These are phyloP conservation scores for Dicentrarchus labrax DNA, from an alignment of 2,113 vertebrate species.

Conservation along the genomic window DNA sequence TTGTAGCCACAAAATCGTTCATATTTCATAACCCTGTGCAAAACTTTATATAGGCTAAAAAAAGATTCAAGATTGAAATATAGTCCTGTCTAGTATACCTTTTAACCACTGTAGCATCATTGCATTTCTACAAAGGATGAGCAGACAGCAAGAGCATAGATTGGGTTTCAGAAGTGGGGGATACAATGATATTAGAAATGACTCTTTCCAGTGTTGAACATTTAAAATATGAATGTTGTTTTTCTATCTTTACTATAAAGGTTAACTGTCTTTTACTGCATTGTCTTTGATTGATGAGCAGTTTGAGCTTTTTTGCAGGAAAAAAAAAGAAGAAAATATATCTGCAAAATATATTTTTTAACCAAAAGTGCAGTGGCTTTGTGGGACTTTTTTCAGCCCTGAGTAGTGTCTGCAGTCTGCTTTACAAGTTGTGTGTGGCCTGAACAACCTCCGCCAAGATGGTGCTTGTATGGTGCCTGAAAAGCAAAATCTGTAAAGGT, in stretches of 20 bases:
- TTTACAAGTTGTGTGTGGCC: too few relatives aligned
- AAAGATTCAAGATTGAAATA: constrained; percentile 1
- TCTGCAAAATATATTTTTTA: background rate
- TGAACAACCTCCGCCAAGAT: too few relatives aligned
- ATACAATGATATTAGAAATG: background rate
- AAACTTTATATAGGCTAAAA: constrained; percentile 21
- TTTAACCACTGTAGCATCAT: constrained; percentile 2
- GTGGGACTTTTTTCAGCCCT: background rate
- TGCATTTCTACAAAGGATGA: background rate
- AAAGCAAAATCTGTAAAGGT: background rate
- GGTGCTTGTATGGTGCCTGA: too few relatives aligned
- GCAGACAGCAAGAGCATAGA: background rate
- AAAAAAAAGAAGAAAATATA: too few relatives aligned
- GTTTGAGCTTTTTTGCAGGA: background rate
- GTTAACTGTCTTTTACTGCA: background rate
- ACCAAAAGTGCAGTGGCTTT: background rate
- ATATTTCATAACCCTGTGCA: constrained; percentile 62
- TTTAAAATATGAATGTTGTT: background rate
- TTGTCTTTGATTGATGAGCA: background rate
- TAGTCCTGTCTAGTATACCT: background rate
- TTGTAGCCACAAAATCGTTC: constrained; percentile 49
- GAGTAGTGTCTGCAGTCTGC: background rate
- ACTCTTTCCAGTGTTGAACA: background rate
- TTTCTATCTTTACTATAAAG: background rate
- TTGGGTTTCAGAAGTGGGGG: too few relatives aligned